Evolutionary conservation across 2,113 vertebrate genomes (phyloP).

Genomic region (Hippocampus barbouri): DNA sequence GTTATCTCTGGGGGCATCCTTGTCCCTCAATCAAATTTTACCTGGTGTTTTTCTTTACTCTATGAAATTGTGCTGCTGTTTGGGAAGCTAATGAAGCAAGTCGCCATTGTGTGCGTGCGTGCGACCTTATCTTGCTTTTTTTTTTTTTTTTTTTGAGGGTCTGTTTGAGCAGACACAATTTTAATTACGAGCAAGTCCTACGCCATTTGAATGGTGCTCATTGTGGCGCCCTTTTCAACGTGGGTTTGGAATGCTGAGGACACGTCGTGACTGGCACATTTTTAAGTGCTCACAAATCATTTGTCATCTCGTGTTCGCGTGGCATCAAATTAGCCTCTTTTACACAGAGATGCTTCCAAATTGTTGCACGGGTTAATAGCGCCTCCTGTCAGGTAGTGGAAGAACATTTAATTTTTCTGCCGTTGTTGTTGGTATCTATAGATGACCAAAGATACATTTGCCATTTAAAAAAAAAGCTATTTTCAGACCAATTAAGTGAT

Average conservation of each 20-base stretch:
- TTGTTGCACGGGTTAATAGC: too few species aligned
- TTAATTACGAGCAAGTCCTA: conserved; percentile 3
- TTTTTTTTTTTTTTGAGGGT: conserved; percentile 4
- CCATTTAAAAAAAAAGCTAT: too few species aligned
- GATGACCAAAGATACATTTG: too few species aligned
- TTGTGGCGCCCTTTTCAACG: neutral
- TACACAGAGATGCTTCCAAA: too few species aligned
- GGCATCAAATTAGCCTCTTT: too few species aligned
- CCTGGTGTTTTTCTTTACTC: conserved; percentile 21
- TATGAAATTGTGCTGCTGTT: conserved; percentile 46
- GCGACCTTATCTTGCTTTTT: conserved; percentile 55
- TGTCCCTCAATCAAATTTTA: conserved; percentile 39
- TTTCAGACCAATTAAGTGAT: too few species aligned
- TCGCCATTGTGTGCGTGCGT: conserved; percentile 41
- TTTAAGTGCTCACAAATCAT: conserved; percentile 16
- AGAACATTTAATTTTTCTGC: too few species aligned
- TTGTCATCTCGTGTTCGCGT: conserved; percentile 32
- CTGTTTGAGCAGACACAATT: conserved; percentile 19
- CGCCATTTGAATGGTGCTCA: neutral
- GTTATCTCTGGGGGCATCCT: conserved; percentile 49
- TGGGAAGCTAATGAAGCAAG: conserved; percentile 62
- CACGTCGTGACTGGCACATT: neutral
- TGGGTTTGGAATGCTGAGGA: neutral
- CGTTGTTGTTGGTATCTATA: too few species aligned
- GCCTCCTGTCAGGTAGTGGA: too few species aligned